Conservation (phyloP, 2,797 vertebrate species). For the Microchirus variegatus region DNA sequence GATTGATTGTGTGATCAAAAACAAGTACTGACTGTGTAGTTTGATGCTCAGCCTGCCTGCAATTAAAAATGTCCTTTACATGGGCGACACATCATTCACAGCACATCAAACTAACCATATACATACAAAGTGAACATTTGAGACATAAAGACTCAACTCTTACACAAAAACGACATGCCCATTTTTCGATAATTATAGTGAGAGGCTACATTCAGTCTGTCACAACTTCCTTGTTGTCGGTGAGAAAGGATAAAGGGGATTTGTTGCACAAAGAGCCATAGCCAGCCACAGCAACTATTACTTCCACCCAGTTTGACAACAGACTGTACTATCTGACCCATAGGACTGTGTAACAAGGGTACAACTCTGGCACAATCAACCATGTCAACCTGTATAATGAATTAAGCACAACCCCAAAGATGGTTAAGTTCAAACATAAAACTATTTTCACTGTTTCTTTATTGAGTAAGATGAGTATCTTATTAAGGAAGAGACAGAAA, state of each 20-base stretch:
- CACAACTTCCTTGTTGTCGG: conserved; percentile 81
- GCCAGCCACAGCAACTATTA: conserved; percentile 74
- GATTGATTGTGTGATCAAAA: background rate
- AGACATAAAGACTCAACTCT: conserved; percentile 32
- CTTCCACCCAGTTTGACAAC: conserved; percentile 77
- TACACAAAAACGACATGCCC: conserved; percentile 46
- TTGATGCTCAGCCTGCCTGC: background rate
- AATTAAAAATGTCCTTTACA: background rate
- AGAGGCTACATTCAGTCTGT: conserved; percentile 68
- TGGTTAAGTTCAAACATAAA: background rate
- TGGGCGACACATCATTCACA: background rate
- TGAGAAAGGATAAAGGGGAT: conserved; percentile 78
- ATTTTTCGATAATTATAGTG: conserved; percentile 63
- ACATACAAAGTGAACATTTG: conserved; percentile 43
- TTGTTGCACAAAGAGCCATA: conserved; percentile 74
- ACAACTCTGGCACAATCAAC: conserved; percentile 23
- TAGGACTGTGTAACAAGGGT: conserved; percentile 31
- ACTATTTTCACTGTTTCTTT: background rate
- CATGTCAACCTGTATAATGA: background rate
- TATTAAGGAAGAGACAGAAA: background rate
- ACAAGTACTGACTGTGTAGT: background rate
- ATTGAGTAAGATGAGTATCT: background rate
- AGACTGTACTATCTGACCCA: conserved; percentile 72
- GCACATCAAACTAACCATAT: conserved; percentile 9
- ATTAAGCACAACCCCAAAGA: background rate